Conservation (phyloP, 2,888 invertebrate species). For the Belgica antarctica region DNA sequence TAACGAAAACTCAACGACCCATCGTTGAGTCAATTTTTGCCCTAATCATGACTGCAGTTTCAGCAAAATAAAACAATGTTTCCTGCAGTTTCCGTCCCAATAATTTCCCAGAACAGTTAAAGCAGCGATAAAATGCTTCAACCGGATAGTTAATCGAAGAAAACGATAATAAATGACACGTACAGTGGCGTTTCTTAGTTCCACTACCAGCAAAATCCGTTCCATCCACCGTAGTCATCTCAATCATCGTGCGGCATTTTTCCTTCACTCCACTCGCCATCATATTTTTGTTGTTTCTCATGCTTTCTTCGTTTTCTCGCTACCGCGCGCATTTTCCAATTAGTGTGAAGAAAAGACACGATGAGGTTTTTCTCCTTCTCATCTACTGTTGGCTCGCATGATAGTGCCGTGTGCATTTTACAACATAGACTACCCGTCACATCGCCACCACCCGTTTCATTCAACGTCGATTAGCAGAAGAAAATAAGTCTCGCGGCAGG, state of each 20-base stretch:
- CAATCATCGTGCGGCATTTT: conserved; percentile 4
- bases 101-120: no score
- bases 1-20: no score
- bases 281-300: conserved; percentile 2
- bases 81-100: no score
- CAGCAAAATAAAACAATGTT: no score
- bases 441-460: conserved; percentile 58
- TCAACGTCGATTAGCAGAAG: conserved; percentile 52
- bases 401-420: conserved; percentile 62
- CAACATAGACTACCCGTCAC: conserved; percentile 61
- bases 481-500: conserved; percentile 9
- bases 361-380: background rate
- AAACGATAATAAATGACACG: no score
- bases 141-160: no score
- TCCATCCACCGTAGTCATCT: background rate
- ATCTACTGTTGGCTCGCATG: background rate
- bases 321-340: background rate
- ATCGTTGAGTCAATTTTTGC: no score
- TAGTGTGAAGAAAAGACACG: conserved; percentile 1
- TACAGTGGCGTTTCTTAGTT: no score
- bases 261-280: no score
- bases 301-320: background rate
- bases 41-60: no score
- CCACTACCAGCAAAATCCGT: no score
- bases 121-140: no score